Evolutionary conservation across 2,113 vertebrate genomes (phyloP).

Genomic region (Platysternon megacephalum): DNA sequence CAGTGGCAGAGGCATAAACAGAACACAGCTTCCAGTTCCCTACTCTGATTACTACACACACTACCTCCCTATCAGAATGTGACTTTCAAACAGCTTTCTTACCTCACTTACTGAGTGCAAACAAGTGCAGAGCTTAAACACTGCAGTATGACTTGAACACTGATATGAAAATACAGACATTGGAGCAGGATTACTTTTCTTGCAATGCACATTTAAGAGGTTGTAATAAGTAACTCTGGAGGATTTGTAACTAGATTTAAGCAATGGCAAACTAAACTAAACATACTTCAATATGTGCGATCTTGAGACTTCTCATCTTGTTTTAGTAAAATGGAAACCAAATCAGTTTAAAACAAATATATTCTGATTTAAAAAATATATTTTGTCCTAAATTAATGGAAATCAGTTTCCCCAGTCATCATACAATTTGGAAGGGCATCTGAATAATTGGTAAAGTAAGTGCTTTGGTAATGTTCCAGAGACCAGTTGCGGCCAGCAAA

Average conservation of each 20-base stretch:
- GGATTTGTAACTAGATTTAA: background rate
- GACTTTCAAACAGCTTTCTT: background rate
- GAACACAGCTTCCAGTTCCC: background rate
- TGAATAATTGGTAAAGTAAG: slow-evolving; percentile 37
- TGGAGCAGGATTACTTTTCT: background rate
- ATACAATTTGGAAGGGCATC: slow-evolving; percentile 32
- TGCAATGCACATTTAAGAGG: background rate
- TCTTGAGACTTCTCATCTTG: background rate
- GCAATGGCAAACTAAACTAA: background rate
- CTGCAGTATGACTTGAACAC: background rate
- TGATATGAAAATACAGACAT: background rate
- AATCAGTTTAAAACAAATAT: slow-evolving; percentile 14
- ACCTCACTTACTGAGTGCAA: background rate
- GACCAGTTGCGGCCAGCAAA: background rate
- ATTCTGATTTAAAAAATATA: background rate
- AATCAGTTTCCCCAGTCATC: background rate
- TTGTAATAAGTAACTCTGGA: background rate
- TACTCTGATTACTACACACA: background rate
- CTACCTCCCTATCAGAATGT: background rate
- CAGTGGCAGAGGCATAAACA: background rate
- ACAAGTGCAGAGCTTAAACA: background rate
- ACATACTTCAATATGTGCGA: background rate
- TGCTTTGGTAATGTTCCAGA: slow-evolving; percentile 25
- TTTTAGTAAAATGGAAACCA: background rate
- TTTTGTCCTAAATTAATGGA: slow-evolving; percentile 40